Evolutionary conservation across 64 coral and sea anemone species (phyloP), one percentile per base, ranked within the genome.

Genomic region (Hydrozoanthus tunicans): DNA sequence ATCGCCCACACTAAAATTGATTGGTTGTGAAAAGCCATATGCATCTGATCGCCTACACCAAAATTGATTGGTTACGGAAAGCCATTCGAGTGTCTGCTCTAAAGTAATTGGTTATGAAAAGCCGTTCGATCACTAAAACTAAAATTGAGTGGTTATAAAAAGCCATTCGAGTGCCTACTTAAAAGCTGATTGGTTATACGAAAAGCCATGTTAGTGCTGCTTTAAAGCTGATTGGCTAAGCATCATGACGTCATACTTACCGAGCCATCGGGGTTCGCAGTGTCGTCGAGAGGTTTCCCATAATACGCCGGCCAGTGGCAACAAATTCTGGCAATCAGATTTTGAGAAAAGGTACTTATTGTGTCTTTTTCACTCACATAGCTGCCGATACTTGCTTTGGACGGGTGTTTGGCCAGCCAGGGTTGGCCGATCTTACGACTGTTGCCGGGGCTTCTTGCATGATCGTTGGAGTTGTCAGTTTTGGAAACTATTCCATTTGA

Each of bases 241-340:
- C 5, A 26, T 3, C 6, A 73, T 56, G n/a, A 56, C 51, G 15
- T 5, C 51, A 64, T 56, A 13, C 84, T 74, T 74, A 88, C 84
- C 56, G 84, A 88, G 54, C 84, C 68, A 56, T 88, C 68, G 3
- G 69, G 56, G 56, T 59, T 88, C 1, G 12, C 9, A 14, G 14
- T 59, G 14, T 88, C 84, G 6, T 88, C 56, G 24, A 88, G 24
- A 6, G 84, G 84, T 59, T 72, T 88, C 11, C 84, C 84, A 59
- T 88, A 88, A 25, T 88, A 88, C 69, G 56, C 84, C 12, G 84
- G 69, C 13, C 55, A 26, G 55, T 73, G 11, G 24, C 84, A 88
- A 25, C 84, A 88, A 59, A 88, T 61, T 88, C 51, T 88, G 54
- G 55, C 74, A 24, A 74, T 15, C 24, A 88, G 2, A 14, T 59